A percentile compares a stretch with the other conserved stretches of the same genome.
Conservation (phyloP, 35 echinoderm and acorn worm genomes). For the Anneissia japonica region DNA sequence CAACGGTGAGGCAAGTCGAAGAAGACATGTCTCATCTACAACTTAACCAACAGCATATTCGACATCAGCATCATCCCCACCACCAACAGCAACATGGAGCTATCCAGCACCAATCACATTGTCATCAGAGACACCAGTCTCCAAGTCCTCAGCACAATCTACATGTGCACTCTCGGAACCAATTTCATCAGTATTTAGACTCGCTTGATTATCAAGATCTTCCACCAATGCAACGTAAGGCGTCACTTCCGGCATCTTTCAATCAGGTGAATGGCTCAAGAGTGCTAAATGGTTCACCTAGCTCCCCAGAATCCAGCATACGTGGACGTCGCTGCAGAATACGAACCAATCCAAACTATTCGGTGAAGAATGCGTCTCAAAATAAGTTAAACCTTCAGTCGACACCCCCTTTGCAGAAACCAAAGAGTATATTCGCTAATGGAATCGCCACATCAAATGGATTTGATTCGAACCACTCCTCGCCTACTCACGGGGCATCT, state of each 20-base stretch:
- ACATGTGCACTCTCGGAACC: neutral
- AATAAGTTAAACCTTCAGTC: constrained; percentile 61
- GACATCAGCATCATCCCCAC: neutral
- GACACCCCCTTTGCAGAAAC: constrained; percentile 39
- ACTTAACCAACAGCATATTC: neutral
- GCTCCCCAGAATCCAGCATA: constrained; percentile 62
- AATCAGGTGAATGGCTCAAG: constrained; percentile 75
- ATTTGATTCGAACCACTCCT: neutral
- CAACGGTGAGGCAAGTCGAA: neutral
- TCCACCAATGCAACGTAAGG: constrained; percentile 59
- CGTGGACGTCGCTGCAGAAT: constrained; percentile 64
- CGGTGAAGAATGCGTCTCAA: constrained; percentile 49
- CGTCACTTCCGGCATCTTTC: constrained; percentile 82
- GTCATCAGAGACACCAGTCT: constrained; percentile 12
- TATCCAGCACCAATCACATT: neutral
- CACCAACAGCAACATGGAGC: neutral
- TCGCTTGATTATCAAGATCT: neutral
- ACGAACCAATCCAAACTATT: constrained; percentile 91
- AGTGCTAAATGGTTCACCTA: constrained; percentile 43
- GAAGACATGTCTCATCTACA: neutral
- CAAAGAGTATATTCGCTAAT: neutral
- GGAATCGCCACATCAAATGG: neutral
- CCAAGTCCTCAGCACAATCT: constrained; percentile 36
- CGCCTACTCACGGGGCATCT: neutral
- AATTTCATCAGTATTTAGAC: neutral